Evolutionary conservation across 2,797 vertebrate species (phyloP).

Genomic region (Arrhamphus sclerolepis): DNA sequence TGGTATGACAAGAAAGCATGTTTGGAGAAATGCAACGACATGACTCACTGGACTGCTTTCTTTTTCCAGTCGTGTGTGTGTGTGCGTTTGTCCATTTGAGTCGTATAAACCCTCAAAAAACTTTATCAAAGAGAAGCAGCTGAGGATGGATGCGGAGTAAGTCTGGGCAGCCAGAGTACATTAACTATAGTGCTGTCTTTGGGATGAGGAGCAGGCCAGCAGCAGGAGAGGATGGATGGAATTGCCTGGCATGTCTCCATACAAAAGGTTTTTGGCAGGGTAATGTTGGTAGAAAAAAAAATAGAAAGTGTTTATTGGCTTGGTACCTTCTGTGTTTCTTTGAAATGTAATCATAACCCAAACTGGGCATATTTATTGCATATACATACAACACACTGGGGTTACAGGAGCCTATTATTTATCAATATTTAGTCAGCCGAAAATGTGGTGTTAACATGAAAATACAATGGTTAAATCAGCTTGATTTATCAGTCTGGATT

Average conservation of each 20-base stretch:
- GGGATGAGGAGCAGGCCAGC: conserved; percentile 61
- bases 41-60: conserved; percentile 49
- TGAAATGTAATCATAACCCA: conserved; percentile 72
- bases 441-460: conserved; percentile 47
- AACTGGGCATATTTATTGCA: conserved; percentile 67
- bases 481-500: conserved; percentile 48
- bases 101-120: conserved; percentile 28
- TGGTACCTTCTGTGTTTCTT: conserved; percentile 58
- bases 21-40: conserved; percentile 52
- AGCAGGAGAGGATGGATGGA: conserved; percentile 51
- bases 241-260: conserved; percentile 61
- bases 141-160: conserved; percentile 24
- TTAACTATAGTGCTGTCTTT: conserved; percentile 48
- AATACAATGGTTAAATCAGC: conserved; percentile 41
- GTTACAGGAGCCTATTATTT: conserved; percentile 51
- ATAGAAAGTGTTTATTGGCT: conserved; percentile 71
- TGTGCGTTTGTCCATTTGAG: conserved; percentile 48
- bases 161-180: conserved; percentile 27
- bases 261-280: conserved; percentile 62
- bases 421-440: conserved; percentile 57
- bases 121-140: conserved; percentile 29
- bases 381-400: conserved; percentile 52
- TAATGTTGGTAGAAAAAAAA: conserved; percentile 42
- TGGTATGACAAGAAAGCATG: conserved; percentile 61
- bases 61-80: conserved; percentile 57